These are phyloP conservation scores for Zeus faber DNA, from an alignment of 2,113 vertebrate species.

Conservation along the genomic window DNA sequence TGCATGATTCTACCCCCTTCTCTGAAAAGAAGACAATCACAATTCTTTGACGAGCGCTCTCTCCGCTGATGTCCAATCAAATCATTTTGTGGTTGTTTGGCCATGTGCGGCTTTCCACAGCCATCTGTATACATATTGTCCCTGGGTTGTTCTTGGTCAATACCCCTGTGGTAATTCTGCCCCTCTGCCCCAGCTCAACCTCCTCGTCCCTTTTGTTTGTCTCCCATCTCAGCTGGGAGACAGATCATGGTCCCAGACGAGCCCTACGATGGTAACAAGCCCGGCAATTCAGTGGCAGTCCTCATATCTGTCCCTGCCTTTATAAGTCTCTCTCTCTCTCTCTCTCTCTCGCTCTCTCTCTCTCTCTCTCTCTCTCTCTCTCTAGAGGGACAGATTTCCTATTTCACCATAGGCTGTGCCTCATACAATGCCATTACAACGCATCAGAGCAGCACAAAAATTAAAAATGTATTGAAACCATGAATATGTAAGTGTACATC, in stretches of 20 bases:
- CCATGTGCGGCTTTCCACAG: conserved; percentile 29
- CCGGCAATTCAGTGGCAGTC: conserved; percentile 37
- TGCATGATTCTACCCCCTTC: too few species aligned
- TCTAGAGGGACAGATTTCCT: conserved; percentile 16
- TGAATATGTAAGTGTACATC: conserved; percentile 27
- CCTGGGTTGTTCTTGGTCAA: conserved; percentile 34
- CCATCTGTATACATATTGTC: conserved; percentile 47
- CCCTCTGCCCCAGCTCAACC: conserved; percentile 5
- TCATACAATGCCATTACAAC: not conserved
- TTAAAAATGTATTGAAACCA: conserved; percentile 40
- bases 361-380: conserved; percentile 19
- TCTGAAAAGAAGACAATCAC: too few species aligned
- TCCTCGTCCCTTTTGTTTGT: conserved; percentile 47
- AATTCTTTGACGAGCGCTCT: too few species aligned
- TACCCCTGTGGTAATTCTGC: conserved; percentile 23
- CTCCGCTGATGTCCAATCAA: too few species aligned
- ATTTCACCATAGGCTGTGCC: conserved; percentile 26
- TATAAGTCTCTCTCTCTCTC: too few species aligned
- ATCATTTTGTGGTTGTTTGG: conserved; percentile 13
- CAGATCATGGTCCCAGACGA: conserved; percentile 59
- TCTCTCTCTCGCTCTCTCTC: conserved; percentile 17
- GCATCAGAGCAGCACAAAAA: conserved; percentile 24
- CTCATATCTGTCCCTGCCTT: not conserved
- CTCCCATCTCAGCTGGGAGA: conserved; percentile 32
- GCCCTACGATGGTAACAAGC: conserved; percentile 40